Conservation (phyloP, 2,797 vertebrate genomes). For the Sebastes itinus region DNA sequence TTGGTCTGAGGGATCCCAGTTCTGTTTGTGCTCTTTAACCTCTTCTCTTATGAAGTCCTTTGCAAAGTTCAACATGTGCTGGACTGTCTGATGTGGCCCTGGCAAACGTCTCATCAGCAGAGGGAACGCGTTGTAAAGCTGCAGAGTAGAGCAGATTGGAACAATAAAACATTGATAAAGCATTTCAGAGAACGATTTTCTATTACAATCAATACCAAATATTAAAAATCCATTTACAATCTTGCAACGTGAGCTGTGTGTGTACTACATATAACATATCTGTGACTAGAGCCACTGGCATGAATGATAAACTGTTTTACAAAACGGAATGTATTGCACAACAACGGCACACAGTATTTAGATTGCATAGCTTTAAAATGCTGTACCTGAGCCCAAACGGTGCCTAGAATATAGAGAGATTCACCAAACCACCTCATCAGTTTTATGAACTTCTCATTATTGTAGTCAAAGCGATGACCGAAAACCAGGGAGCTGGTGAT, state of each 20-base stretch:
- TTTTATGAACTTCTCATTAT: conserved; percentile 15
- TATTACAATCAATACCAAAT: too few relatives aligned
- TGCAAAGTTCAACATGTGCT: conserved; percentile 34
- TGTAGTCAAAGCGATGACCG: conserved; percentile 77
- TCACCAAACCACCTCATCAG: neutral
- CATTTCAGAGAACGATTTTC: too few relatives aligned
- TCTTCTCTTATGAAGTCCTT: conserved; percentile 59
- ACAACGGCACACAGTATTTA: neutral
- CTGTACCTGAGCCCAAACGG: conserved; percentile 40
- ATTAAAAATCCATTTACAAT: neutral
- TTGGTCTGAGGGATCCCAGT: conserved; percentile 69
- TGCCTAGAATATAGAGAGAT: neutral
- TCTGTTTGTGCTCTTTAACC: conserved; percentile 75
- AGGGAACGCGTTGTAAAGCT: conserved; percentile 73
- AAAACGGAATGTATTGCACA: neutral
- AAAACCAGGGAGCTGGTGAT: conserved; percentile 81
- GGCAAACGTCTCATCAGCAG: conserved; percentile 76
- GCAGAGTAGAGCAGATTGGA: neutral
- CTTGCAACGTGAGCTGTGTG: neutral
- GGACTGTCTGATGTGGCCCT: conserved; percentile 75
- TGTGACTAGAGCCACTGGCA: neutral
- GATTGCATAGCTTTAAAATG: neutral
- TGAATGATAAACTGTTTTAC: neutral
- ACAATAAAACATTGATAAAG: neutral
- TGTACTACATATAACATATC: neutral